Conservation (phyloP, 2,888 invertebrate genomes). For the Pterostichus niger region DNA sequence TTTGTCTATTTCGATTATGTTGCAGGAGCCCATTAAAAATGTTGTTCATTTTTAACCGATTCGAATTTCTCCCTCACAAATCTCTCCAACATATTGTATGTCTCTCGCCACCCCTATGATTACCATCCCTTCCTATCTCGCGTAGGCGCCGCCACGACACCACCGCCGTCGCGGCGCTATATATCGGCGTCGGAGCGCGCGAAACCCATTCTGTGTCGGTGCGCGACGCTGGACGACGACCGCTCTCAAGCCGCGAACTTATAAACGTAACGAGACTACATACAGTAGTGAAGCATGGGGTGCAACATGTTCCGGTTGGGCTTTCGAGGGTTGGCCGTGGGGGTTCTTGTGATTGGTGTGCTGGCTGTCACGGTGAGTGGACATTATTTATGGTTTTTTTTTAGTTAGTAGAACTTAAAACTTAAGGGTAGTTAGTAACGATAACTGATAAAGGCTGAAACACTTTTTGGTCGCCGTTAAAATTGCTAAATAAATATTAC, state of each 20-base stretch:
- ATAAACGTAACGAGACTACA: slow-evolving; percentile 3
- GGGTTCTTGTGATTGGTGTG: slow-evolving; percentile 46
- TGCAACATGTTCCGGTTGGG: too few species aligned
- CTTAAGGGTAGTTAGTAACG: too few species aligned
- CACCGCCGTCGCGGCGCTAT: slow-evolving; percentile 50
- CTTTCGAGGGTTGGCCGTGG: neutral
- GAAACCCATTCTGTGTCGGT: slow-evolving; percentile 49
- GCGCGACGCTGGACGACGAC: slow-evolving; percentile 35
- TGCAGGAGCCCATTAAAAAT: too few species aligned
- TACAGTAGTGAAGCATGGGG: too few species aligned
- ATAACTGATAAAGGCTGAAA: too few species aligned
- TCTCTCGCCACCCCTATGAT: neutral
- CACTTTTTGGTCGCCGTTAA: too few species aligned
- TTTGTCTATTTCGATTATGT: too few species aligned
- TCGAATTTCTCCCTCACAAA: neutral
- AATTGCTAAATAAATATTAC: too few species aligned
- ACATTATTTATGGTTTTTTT: neutral
- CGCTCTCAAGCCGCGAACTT: neutral
- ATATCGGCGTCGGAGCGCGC: slow-evolving; percentile 53
- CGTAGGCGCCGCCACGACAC: slow-evolving; percentile 1
- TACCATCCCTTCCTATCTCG: neutral
- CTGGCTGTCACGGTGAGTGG: slow-evolving; percentile 56
- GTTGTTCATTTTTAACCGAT: neutral
- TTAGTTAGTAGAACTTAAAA: neutral
- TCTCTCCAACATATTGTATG: neutral